phyloP scores from a whole-genome alignment of 2,888 invertebrate species.

The Automeris io region DNA sequence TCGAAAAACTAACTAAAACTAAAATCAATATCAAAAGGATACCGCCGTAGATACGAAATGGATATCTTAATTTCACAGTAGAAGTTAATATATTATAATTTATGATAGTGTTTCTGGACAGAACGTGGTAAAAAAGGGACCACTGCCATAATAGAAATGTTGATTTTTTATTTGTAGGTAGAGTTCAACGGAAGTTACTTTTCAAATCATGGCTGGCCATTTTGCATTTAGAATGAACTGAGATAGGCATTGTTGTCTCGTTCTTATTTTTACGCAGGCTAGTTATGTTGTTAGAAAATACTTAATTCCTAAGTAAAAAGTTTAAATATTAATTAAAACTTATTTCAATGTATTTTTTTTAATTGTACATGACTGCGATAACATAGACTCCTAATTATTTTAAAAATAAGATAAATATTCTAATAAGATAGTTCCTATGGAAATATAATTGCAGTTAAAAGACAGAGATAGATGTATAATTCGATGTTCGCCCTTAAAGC shows the following conservation, averaged over 20 bases:
- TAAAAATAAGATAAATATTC: not conserved
- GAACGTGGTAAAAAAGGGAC: slow-evolving; percentile 55
- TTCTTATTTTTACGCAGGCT: slow-evolving; percentile 25
- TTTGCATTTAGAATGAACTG: slow-evolving; percentile 31
- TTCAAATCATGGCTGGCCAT: slow-evolving; percentile 36
- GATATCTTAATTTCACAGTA: slow-evolving; percentile 71
- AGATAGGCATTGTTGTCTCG: slow-evolving; percentile 43
- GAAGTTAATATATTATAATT: slow-evolving; percentile 70
- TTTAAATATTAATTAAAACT: not conserved
- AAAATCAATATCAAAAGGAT: slow-evolving; percentile 49
- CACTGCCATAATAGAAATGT: slow-evolving; percentile 65
- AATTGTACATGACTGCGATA: not conserved
- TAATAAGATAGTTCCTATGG: not conserved
- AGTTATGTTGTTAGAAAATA: not conserved
- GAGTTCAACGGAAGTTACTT: slow-evolving; percentile 49
- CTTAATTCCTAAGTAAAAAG: not conserved
- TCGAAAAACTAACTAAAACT: slow-evolving; percentile 48
- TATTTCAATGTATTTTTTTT: not conserved
- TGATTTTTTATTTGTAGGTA: slow-evolving; percentile 67
- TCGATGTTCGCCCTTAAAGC: slow-evolving; percentile 36
- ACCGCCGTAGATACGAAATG: slow-evolving; percentile 55
- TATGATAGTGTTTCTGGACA: slow-evolving; percentile 60
- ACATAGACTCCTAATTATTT: not conserved
- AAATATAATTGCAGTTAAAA: slow-evolving; percentile 12
- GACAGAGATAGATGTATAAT: slow-evolving; percentile 47